These are phyloP conservation scores for Neofelis nebulosa DNA, from an alignment of 2,113 vertebrate genomes.

Conservation along the genomic window DNA sequence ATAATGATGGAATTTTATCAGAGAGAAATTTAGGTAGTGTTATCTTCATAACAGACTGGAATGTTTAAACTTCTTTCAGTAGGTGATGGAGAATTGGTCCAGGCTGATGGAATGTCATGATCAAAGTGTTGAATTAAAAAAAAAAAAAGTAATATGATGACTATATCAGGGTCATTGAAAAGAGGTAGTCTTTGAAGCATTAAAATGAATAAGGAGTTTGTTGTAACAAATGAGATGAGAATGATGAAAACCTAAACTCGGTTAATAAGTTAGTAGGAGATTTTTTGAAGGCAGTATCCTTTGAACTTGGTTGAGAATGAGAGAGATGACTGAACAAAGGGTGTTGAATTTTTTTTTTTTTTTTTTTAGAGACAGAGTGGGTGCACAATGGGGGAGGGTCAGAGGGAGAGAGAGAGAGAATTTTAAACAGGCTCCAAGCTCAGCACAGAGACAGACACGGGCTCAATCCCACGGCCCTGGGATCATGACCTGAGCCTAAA, in stretches of 20 bases:
- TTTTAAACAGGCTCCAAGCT: too few species aligned
- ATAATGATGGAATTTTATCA: background rate
- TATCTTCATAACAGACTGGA: background rate
- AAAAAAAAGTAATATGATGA: background rate
- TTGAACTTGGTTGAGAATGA: background rate
- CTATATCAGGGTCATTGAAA: background rate
- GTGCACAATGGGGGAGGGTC: too few species aligned
- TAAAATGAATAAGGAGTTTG: background rate
- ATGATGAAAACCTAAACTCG: background rate
- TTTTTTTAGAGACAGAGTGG: background rate
- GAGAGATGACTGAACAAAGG: background rate
- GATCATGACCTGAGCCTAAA: too few species aligned
- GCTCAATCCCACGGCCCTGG: too few species aligned
- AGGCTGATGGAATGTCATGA: background rate
- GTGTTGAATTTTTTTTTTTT: background rate
- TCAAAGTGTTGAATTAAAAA: background rate
- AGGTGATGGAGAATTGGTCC: background rate
- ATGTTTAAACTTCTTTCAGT: background rate
- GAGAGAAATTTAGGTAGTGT: background rate
- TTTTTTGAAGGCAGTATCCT: background rate
- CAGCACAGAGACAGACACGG: too few species aligned
- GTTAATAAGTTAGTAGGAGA: background rate
- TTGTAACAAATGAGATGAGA: background rate
- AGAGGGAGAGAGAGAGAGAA: too few species aligned
- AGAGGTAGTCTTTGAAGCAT: background rate